Conservation (phyloP, 2,888 invertebrate species). For the Ectemnius continuus region DNA sequence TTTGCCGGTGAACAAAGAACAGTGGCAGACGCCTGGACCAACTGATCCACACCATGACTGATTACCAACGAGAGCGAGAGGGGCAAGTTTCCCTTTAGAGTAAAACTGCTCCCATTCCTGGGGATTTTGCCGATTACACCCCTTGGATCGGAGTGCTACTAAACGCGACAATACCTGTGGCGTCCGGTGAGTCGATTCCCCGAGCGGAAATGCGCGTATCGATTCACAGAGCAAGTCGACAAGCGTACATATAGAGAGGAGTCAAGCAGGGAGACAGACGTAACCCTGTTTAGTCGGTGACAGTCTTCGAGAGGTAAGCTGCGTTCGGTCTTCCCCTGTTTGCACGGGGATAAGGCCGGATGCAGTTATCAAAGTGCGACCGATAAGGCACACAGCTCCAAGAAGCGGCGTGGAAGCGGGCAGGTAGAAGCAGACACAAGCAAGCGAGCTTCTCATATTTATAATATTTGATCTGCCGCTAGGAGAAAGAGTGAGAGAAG, state of each 20-base stretch:
- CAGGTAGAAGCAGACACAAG: not conserved
- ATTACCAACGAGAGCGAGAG: not conserved
- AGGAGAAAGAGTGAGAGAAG: conserved; percentile 4
- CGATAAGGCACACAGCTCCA: conserved; percentile 47
- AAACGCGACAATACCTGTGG: conserved; percentile 2
- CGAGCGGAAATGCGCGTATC: too few relatives aligned
- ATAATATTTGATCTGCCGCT: conserved; percentile 52
- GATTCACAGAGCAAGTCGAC: too few relatives aligned
- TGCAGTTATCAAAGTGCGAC: conserved; percentile 66
- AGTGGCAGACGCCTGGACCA: not conserved
- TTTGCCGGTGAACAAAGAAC: not conserved
- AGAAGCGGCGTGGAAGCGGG: not conserved
- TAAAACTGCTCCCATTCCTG: not conserved
- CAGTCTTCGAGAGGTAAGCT: conserved; percentile 23
- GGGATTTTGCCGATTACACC: not conserved
- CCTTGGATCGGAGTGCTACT: not conserved
- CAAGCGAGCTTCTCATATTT: conserved; percentile 53
- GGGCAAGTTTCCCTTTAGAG: not conserved
- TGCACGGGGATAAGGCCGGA: conserved; percentile 69
- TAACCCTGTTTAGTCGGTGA: not conserved
- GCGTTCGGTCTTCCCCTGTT: conserved; percentile 49
- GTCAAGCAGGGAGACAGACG: too few relatives aligned
- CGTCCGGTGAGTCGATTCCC: not conserved
- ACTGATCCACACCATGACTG: not conserved
- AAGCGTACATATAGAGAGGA: too few relatives aligned